A percentile compares a stretch with the other conserved stretches of the same genome.
phyloP scores from a whole-genome alignment of 1,140 invertebrate species.

The Ganaspis sp. region DNA sequence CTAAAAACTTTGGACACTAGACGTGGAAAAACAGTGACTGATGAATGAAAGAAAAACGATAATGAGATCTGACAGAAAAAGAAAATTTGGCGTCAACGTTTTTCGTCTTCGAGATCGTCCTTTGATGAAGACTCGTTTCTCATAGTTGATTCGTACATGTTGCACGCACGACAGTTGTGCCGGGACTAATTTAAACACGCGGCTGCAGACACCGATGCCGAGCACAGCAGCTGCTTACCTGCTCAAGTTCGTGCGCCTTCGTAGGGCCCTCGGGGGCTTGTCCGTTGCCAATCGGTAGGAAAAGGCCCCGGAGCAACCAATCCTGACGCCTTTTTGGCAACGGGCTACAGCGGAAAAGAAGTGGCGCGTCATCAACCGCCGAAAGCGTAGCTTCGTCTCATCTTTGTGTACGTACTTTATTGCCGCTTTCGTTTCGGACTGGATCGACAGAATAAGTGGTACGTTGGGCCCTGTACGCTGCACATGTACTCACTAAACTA shows the following conservation, averaged over 20 bases:
- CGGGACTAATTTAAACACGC: slow-evolving; percentile 76
- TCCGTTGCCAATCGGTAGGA: slow-evolving; percentile 27
- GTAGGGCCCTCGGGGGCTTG: slow-evolving; percentile 44
- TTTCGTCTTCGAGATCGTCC: slow-evolving; percentile 42
- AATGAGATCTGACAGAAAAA: neutral
- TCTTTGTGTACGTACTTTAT: slow-evolving; percentile 48
- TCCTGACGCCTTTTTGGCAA: slow-evolving; percentile 41
- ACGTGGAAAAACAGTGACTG: neutral
- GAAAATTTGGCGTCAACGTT: neutral
- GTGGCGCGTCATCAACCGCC: slow-evolving; percentile 54
- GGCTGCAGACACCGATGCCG: slow-evolving; percentile 65
- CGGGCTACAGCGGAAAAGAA: slow-evolving; percentile 48
- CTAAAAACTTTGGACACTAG: slow-evolving; percentile 2
- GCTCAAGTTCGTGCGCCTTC: slow-evolving; percentile 40
- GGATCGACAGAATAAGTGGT: slow-evolving; percentile 52
- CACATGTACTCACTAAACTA: slow-evolving; percentile 26
- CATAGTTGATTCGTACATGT: slow-evolving; percentile 58
- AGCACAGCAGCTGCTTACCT: slow-evolving; percentile 72
- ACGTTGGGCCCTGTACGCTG: slow-evolving; percentile 40
- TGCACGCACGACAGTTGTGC: slow-evolving; percentile 73
- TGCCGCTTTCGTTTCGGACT: slow-evolving; percentile 49
- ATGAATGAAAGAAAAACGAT: neutral
- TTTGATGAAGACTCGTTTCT: slow-evolving; percentile 28
- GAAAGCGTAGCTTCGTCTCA: slow-evolving; percentile 48
- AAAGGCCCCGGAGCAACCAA: slow-evolving; percentile 40